These are phyloP conservation scores for Epinotia nisella DNA, from an alignment of 2,888 invertebrate genomes.

Conservation along the genomic window DNA sequence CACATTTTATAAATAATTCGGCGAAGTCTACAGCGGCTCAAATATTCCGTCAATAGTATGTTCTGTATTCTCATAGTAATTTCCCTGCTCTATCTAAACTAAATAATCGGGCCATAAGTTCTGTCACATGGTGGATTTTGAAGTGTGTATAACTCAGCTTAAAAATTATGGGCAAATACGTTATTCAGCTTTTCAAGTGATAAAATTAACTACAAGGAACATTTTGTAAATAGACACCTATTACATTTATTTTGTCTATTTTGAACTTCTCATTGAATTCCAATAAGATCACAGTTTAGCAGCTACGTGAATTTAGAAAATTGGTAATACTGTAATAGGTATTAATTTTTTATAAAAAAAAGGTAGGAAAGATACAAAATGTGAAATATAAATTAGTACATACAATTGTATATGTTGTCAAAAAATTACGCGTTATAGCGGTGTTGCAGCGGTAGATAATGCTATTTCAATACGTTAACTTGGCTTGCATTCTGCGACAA, in stretches of 20 bases:
- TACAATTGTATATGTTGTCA: conserved; percentile 24
- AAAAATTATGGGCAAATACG: neutral
- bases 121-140: no score
- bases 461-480: conserved; percentile 60
- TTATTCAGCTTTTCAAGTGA: neutral
- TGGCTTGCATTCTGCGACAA: conserved; percentile 1
- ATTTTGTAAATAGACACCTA: conserved; percentile 18
- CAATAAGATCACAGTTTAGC: conserved; percentile 21
- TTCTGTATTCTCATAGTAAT: no score
- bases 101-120: no score
- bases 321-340: neutral
- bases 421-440: conserved; percentile 11
- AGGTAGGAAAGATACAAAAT: conserved; percentile 8
- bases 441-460: conserved; percentile 48
- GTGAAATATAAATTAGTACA: conserved; percentile 1
- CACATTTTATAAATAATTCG: conserved; percentile 11
- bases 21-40: neutral
- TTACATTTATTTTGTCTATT: conserved; percentile 6
- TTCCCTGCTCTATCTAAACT: no score
- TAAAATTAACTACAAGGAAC: neutral
- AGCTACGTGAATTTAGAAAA: neutral
- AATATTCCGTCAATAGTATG: no score
- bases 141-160: neutral
- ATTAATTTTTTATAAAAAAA: neutral
- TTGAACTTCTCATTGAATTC: conserved; percentile 16